phyloP scores from a whole-genome alignment of 2,797 vertebrate genomes.

The Coendou prehensilis region DNA sequence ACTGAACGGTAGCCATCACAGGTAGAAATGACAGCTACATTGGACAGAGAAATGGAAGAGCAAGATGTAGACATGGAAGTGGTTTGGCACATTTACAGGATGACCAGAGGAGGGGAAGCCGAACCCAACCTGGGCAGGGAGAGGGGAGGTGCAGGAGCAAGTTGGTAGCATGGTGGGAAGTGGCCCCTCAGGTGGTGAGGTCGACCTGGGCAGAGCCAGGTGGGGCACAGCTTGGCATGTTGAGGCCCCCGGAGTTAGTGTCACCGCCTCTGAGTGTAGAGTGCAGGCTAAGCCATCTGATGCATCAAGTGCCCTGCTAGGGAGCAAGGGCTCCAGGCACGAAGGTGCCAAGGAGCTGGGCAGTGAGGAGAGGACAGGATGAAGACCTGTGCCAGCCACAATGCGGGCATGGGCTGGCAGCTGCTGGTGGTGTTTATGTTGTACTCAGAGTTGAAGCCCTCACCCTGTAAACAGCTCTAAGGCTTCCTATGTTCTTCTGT shows the following conservation, averaged over 20 bases:
- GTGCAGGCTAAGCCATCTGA: not conserved
- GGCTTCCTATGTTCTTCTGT: not conserved
- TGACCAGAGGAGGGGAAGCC: not conserved
- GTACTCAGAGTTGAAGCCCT: not conserved
- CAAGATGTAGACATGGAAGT: not conserved
- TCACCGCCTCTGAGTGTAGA: not conserved
- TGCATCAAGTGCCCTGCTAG: too few relatives aligned
- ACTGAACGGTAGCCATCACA: too few relatives aligned
- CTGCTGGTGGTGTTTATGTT: not conserved
- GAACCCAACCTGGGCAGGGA: not conserved
- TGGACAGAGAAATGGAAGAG: not conserved
- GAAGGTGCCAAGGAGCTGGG: not conserved
- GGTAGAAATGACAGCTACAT: not conserved
- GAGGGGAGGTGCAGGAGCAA: not conserved
- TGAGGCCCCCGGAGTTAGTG: not conserved
- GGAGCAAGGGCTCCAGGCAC: not conserved
- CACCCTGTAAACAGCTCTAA: too few relatives aligned
- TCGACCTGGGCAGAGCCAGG: too few relatives aligned
- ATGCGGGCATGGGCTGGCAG: not conserved
- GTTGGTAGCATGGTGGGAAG: not conserved
- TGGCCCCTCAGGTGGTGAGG: fast-evolving
- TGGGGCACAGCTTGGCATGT: not conserved
- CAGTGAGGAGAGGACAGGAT: not conserved
- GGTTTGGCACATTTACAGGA: not conserved
- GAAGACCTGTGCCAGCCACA: not conserved